Conservation (phyloP, 2,113 vertebrate genomes). For the Tragulus kanchil region DNA sequence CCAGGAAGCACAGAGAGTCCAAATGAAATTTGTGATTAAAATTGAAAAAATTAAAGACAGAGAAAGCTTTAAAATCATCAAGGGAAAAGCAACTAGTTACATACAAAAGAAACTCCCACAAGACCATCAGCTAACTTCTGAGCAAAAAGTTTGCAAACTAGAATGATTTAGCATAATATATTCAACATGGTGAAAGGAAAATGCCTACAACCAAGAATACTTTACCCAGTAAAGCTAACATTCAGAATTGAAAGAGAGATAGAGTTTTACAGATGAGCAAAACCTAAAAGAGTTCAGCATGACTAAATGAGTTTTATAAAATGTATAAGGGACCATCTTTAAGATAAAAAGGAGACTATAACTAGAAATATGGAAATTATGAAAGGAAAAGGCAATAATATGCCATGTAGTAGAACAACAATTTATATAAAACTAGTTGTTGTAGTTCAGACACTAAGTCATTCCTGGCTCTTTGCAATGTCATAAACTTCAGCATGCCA, state of each 20-base stretch:
- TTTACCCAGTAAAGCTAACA: neutral
- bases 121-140: neutral
- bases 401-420: neutral
- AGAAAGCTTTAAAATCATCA: neutral
- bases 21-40: too few species aligned
- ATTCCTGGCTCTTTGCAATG: accelerated
- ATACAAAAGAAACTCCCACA: neutral
- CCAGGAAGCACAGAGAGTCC: too few species aligned
- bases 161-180: neutral
- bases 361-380: neutral
- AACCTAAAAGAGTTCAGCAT: neutral
- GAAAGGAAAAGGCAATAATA: neutral
- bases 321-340: neutral
- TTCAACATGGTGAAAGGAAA: neutral
- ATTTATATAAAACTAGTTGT: neutral
- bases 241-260: neutral
- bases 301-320: neutral
- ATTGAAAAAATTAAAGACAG: neutral
- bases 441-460: neutral
- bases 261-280: neutral
- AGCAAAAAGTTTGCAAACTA: neutral
- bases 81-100: neutral
- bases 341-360: neutral
- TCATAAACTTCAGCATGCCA: neutral
- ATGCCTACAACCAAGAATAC: neutral